Evolutionary conservation across 2,797 vertebrate genomes (phyloP), one percentile per base, ranked within the genome.

Genomic region (Bucorvus abyssinicus): DNA sequence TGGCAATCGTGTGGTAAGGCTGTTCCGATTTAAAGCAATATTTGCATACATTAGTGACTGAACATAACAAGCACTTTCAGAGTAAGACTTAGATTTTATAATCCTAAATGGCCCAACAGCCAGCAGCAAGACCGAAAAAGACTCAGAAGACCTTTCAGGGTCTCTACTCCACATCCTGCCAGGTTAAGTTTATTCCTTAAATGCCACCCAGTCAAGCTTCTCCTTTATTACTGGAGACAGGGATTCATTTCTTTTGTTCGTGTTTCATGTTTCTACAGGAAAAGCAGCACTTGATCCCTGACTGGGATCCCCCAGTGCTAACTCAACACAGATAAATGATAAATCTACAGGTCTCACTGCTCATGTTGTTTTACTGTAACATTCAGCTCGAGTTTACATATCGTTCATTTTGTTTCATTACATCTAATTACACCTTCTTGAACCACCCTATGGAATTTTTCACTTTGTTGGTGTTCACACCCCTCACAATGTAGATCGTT

Each of bases 1-100:
- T 59, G 99, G 99, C 92, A 99, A 97, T 80, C 98, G 98, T 2
- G 98, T 98, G 40, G 99, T 98, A 96, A 99, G 98, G 95, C 99
- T 99, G 88, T 95, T 87, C 60, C 78, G 95, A 97, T 97, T 87
- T 67, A 96, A 95, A 94, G 78, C 53, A 93, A 87, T 65, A 92
- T 73, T 94, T 83, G 69, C 63, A 59, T 22, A 68, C 22, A 80
- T 96, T 91, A 95, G 91, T 63, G 77, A 90, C 55, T 70, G 77
- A 82, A 78, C 91, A 73, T 61, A 80, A 60, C 29, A 90, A 80
- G 29, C 47, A 53, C 50, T 65, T 81, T 87, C 78, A 91, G 87
- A 69, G 53, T 70, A 90, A 90, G 34, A 91, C 32, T 52, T 86
- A 81, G 11, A 23, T 30, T 70, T 70, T 89, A 50, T 10, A 77